Conservation (phyloP, 2,113 vertebrate species). For the Lamprologus sp. region DNA sequence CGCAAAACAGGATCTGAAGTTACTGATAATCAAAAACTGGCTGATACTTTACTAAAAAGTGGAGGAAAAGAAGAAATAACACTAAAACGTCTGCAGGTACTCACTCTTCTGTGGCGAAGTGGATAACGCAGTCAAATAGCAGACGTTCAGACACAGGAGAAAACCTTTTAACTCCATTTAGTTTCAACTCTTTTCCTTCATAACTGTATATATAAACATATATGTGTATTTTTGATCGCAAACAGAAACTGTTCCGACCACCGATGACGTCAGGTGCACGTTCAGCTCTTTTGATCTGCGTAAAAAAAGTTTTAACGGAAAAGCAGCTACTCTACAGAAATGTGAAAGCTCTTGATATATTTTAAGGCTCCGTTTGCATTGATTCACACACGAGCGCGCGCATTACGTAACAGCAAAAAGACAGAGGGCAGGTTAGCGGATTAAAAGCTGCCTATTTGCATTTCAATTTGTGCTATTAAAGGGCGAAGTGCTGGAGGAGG, state of each 20-base stretch:
- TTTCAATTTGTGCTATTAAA: not conserved
- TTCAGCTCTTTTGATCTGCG: not conserved
- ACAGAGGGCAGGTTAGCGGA: not conserved
- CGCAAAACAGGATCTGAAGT: not conserved
- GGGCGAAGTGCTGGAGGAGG: not conserved
- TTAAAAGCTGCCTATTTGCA: not conserved
- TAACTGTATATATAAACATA: fast-evolving
- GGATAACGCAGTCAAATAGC: not conserved
- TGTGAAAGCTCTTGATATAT: not conserved
- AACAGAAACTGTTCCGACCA: not conserved
- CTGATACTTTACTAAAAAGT: not conserved
- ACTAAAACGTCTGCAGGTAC: fast-evolving
- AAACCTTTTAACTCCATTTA: not conserved
- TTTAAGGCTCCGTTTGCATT: not conserved
- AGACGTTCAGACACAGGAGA: not conserved
- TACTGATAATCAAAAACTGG: not conserved
- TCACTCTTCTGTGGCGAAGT: not conserved
- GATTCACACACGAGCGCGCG: not conserved
- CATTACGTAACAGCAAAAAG: not conserved
- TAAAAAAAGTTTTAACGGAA: not conserved
- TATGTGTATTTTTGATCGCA: not conserved
- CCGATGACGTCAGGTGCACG: not conserved
- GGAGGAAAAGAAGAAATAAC: not conserved
- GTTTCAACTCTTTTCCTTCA: not conserved
- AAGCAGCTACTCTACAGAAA: not conserved